phyloP scores from a whole-genome alignment of 2,797 vertebrate species.

The Nannoperca australis region DNA sequence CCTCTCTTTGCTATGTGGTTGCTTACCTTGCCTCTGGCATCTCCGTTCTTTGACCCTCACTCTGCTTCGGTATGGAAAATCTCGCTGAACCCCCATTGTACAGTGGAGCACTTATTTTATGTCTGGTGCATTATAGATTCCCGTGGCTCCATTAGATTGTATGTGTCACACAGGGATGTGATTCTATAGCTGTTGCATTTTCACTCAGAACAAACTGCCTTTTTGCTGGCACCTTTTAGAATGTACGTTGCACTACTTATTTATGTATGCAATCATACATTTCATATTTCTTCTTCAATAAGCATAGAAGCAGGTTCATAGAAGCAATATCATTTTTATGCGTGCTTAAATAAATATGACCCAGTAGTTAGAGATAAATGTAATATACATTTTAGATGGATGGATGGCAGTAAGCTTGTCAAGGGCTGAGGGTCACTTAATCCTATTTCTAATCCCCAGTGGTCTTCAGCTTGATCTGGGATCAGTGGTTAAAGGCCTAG shows the following conservation, averaged over 20 bases:
- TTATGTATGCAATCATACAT: constrained; percentile 22
- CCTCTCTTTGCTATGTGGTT: constrained; percentile 25
- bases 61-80: constrained; percentile 18
- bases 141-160: constrained; percentile 24
- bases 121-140: constrained; percentile 43
- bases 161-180: constrained; percentile 9
- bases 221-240: constrained; percentile 17
- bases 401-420: constrained; percentile 52
- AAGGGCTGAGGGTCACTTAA: constrained; percentile 69
- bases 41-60: constrained; percentile 48
- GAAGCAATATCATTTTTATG: constrained; percentile 62
- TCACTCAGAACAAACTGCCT: constrained; percentile 20
- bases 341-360: constrained; percentile 46
- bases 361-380: constrained; percentile 52
- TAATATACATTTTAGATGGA: constrained; percentile 56
- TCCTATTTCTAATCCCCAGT: constrained; percentile 74
- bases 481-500: constrained; percentile 67
- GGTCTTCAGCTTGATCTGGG: constrained; percentile 63
- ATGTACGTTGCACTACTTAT: constrained; percentile 31
- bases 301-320: constrained; percentile 4
- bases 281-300: constrained; percentile 20
- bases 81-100: constrained; percentile 9
- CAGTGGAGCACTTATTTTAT: constrained; percentile 21
- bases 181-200: constrained; percentile 13
- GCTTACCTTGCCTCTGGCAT: constrained; percentile 67